Percentiles rank a stretch among this genome's conserved stretches.
Conservation (phyloP, 2,888 invertebrate genomes). For the Orgyia antiqua region DNA sequence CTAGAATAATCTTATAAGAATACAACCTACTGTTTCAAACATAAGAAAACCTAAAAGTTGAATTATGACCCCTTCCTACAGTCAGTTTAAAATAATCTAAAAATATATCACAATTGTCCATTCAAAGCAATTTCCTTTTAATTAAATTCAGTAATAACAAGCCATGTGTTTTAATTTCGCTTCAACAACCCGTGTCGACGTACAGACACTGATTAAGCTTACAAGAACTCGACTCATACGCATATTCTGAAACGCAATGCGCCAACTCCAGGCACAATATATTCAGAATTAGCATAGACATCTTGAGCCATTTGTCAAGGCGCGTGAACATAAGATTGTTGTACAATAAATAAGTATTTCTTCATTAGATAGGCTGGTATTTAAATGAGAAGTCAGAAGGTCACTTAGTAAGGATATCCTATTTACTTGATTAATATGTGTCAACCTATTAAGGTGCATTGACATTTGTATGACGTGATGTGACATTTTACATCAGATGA, state of each 20-base stretch:
- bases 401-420: constrained; percentile 2
- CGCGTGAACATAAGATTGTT: constrained; percentile 21
- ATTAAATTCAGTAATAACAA: constrained; percentile 40
- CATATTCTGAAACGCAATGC: constrained; percentile 26
- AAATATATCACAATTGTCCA: constrained; percentile 4
- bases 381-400: constrained; percentile 11
- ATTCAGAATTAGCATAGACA: constrained; percentile 61
- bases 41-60: too few relatives aligned
- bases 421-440: too few relatives aligned
- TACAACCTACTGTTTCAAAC: too few relatives aligned
- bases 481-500: too few relatives aligned
- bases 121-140: constrained; percentile 28
- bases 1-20: too few relatives aligned
- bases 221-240: constrained; percentile 47
- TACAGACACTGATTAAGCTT: constrained; percentile 63
- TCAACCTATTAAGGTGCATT: too few relatives aligned
- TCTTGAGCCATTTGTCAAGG: constrained; percentile 43
- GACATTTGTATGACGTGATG: too few relatives aligned
- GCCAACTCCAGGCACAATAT: constrained; percentile 28
- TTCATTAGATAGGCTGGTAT: constrained; percentile 14
- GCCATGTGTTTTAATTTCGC: constrained; percentile 62
- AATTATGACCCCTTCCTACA: too few relatives aligned
- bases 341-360: constrained; percentile 28
- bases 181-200: constrained; percentile 70
- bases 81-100: too few relatives aligned